Conservation (phyloP, 2,113 vertebrate genomes). For the Melanerpes formicivorus region DNA sequence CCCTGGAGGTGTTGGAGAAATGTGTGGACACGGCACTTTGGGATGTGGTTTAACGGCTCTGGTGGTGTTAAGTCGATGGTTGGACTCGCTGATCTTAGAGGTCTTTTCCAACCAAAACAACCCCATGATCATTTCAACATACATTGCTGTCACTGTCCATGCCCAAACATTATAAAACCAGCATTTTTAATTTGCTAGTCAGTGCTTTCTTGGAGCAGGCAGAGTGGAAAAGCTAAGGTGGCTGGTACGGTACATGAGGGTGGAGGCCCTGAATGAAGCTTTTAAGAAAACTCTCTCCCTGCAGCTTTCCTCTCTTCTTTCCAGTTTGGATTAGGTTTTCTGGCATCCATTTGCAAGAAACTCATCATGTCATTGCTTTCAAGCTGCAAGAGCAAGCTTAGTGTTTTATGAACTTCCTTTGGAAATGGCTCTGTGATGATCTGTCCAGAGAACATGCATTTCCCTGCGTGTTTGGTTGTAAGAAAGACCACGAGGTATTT, state of each 20-base stretch:
- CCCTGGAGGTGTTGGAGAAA: no score
- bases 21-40: no score
- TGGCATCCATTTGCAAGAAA: background rate
- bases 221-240: conserved; percentile 57
- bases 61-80: no score
- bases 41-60: no score
- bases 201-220: conserved; percentile 2
- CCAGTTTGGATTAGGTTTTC: conserved; percentile 42
- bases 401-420: background rate
- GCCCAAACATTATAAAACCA: background rate
- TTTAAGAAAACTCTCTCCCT: conserved; percentile 30
- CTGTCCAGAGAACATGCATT: background rate
- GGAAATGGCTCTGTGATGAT: conserved; percentile 1
- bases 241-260: conserved; percentile 29
- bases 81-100: no score
- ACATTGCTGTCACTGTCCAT: background rate
- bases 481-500: background rate
- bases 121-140: background rate
- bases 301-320: conserved; percentile 40
- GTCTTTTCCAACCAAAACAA: no score
- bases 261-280: conserved; percentile 56
- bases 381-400: background rate
- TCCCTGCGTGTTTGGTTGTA: background rate
- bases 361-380: conserved; percentile 21
- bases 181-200: background rate